A percentile compares a stretch with the other conserved stretches of the same genome.
These are phyloP conservation scores for Mya arenaria DNA, from an alignment of 1,140 invertebrate species.

Conservation along the genomic window DNA sequence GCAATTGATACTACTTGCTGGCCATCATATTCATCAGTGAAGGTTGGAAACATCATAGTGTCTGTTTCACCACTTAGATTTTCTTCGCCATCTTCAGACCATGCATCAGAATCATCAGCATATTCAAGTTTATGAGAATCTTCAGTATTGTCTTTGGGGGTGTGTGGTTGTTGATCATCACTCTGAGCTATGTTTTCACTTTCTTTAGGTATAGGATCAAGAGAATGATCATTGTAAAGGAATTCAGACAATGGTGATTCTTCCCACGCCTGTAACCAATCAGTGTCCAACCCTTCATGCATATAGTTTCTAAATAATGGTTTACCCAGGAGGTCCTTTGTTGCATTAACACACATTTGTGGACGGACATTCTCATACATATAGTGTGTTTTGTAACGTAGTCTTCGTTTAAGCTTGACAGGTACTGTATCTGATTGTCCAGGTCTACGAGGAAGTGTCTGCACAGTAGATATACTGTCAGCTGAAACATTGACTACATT, in stretches of 20 bases:
- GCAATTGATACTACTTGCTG: conserved; percentile 4
- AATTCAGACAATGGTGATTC: background rate
- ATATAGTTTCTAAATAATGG: conserved; percentile 28
- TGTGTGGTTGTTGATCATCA: background rate
- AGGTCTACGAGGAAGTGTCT: conserved; percentile 9
- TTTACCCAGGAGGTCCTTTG: conserved; percentile 45
- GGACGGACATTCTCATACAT: conserved; percentile 57
- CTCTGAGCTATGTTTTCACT: background rate
- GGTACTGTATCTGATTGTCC: conserved; percentile 4
- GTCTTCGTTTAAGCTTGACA: conserved; percentile 14
- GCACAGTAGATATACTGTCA: conserved; percentile 47
- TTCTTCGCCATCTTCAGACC: conserved; percentile 15
- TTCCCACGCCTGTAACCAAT: background rate
- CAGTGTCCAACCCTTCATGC: conserved; percentile 4
- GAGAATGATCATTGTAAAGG: background rate
- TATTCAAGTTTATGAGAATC: background rate
- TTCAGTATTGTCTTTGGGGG: background rate
- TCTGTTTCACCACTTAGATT: conserved; percentile 8
- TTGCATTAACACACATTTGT: conserved; percentile 34
- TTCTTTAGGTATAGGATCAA: background rate
- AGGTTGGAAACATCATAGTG: conserved; percentile 15
- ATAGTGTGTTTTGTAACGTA: conserved; percentile 38
- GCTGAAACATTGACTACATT: conserved; percentile 61
- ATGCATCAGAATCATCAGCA: background rate
- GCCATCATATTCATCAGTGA: conserved; percentile 13